Evolutionary conservation across 2,113 vertebrate species (phyloP).

Genomic region (Ciconia maguari): DNA sequence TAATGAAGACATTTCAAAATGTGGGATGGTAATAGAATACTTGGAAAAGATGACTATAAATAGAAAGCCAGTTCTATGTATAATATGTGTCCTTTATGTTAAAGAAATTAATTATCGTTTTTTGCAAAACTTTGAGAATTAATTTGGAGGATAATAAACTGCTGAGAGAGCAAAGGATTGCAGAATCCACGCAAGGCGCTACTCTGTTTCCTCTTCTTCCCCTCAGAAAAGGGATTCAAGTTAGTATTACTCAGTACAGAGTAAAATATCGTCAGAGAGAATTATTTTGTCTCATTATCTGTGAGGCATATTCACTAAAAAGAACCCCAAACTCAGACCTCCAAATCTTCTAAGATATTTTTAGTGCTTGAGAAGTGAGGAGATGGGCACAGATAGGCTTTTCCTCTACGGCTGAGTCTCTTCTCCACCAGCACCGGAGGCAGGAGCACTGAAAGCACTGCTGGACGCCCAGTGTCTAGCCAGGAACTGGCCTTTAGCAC

Average conservation of each 20-base stretch:
- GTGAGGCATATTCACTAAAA: background rate
- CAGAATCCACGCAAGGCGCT: background rate
- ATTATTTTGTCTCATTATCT: background rate
- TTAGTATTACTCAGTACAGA: background rate
- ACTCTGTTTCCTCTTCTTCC: background rate
- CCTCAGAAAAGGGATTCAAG: background rate
- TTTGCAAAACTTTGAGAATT: background rate
- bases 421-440: background rate
- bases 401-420: background rate
- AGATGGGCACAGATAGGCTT: background rate
- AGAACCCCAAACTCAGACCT: background rate
- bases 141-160: background rate
- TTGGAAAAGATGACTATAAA: background rate
- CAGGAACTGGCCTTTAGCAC: background rate
- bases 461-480: background rate
- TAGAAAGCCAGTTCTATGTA: background rate
- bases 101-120: background rate
- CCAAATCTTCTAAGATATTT: background rate
- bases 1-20: constrained; percentile 30
- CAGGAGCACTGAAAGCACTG: background rate
- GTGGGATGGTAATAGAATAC: background rate
- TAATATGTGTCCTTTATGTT: background rate
- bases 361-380: constrained; percentile 14
- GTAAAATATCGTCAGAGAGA: background rate
- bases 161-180: background rate